Evolutionary conservation across 1,140 invertebrate genomes (phyloP).

Genomic region (Anoplolepis gracilipes): DNA sequence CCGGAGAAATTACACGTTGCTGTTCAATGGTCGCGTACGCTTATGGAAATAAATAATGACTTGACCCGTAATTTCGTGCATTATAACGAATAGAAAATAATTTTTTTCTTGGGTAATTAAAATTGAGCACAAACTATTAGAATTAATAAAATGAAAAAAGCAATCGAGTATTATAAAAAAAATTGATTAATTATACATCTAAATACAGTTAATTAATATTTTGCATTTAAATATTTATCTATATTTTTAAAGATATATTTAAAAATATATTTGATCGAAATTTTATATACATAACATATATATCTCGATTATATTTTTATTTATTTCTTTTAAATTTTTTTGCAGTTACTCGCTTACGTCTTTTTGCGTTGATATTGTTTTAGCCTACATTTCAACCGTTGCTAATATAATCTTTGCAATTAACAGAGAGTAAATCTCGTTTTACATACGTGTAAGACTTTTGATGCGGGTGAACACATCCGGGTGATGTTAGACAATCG

Average conservation of each 20-base stretch:
- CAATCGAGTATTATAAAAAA: background rate
- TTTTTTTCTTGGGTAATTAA: background rate
- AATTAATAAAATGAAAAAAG: background rate
- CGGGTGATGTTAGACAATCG: slow-evolving; percentile 25
- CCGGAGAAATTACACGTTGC: slow-evolving; percentile 7
- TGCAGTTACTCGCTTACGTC: background rate
- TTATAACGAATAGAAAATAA: slow-evolving; percentile 2
- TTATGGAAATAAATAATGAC: slow-evolving; percentile 33
- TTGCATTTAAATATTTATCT: no score
- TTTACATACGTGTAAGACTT: slow-evolving; percentile 7
- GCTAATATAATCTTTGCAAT: background rate
- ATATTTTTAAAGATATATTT: no score
- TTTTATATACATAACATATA: background rate
- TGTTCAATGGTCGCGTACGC: background rate
- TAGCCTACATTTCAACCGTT: background rate
- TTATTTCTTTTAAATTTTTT: background rate
- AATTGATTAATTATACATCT: slow-evolving; percentile 15
- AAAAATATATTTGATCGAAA: background rate
- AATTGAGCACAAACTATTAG: slow-evolving; percentile 1
- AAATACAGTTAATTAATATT: background rate
- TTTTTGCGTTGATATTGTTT: background rate
- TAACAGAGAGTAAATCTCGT: slow-evolving; percentile 1
- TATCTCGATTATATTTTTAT: background rate
- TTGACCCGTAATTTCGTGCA: background rate
- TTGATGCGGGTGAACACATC: slow-evolving; percentile 20